Conservation (phyloP, 2,888 invertebrate species). For the Chrysotoxum bicinctum region DNA sequence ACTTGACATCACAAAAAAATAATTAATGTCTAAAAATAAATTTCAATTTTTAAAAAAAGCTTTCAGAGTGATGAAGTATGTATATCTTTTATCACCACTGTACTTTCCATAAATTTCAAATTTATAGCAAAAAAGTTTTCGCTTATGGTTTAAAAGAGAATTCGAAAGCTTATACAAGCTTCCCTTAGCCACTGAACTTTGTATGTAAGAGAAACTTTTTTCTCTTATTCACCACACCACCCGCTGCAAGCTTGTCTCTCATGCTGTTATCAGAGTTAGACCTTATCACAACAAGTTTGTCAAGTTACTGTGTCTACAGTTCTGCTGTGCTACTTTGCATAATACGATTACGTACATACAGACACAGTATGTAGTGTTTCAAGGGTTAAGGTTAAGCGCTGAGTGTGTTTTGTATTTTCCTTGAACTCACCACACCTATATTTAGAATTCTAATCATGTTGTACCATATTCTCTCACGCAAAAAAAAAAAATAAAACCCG, state of each 20-base stretch:
- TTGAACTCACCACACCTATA: conserved; percentile 54
- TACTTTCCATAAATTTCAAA: neutral
- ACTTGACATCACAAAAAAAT: too few species aligned
- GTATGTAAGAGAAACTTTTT: conserved; percentile 1
- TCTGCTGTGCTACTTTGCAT: neutral
- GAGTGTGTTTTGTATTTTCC: neutral
- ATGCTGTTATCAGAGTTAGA: conserved; percentile 31
- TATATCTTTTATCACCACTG: neutral
- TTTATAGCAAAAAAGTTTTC: conserved; percentile 8
- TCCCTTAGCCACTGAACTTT: neutral
- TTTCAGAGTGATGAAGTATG: too few species aligned
- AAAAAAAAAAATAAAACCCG: neutral
- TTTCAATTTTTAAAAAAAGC: too few species aligned
- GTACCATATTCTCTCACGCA: neutral
- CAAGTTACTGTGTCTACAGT: neutral
- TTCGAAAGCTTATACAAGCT: conserved; percentile 21
- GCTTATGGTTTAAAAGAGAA: neutral
- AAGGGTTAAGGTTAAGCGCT: conserved; percentile 21
- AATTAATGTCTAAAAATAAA: too few species aligned
- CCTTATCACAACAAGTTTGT: conserved; percentile 32
- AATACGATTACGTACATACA: neutral
- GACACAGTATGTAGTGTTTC: neutral
- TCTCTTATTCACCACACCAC: conserved; percentile 40
- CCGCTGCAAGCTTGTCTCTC: conserved; percentile 6
- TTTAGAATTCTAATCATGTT: conserved; percentile 42